A percentile compares a stretch with the other conserved stretches of the same genome.
These are phyloP conservation scores for Volucella inanis DNA, from an alignment of 2,888 invertebrate genomes.

Conservation along the genomic window DNA sequence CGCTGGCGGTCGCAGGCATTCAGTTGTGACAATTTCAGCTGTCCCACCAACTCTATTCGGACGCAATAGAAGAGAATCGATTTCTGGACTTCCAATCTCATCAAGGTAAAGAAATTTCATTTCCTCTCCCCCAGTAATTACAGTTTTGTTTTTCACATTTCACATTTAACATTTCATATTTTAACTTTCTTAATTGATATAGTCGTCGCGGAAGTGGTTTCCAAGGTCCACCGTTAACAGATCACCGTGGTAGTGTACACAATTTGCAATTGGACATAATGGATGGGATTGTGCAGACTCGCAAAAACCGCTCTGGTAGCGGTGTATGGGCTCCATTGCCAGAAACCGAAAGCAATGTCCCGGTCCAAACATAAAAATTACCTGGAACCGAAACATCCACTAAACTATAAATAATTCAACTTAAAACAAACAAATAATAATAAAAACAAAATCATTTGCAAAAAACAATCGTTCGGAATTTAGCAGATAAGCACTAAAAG, in stretches of 20 bases:
- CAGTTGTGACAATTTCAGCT: slow-evolving; percentile 93
- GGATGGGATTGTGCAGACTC: slow-evolving; percentile 92
- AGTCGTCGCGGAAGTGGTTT: slow-evolving; percentile 83
- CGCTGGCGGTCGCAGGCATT: slow-evolving; percentile 91
- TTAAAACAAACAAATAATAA: slow-evolving; percentile 7
- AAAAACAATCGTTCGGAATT: slow-evolving; percentile 74
- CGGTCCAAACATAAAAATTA: slow-evolving; percentile 80
- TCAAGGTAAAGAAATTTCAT: slow-evolving; percentile 78
- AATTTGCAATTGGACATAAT: slow-evolving; percentile 93
- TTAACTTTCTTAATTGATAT: slow-evolving; percentile 20
- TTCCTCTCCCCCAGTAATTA: slow-evolving; percentile 9
- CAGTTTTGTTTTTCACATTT: slow-evolving; percentile 23
- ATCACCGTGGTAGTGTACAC: slow-evolving; percentile 89
- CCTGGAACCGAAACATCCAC: slow-evolving; percentile 44
- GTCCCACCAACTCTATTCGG: slow-evolving; percentile 92
- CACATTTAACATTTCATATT: slow-evolving; percentile 1
- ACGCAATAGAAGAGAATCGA: slow-evolving; percentile 91
- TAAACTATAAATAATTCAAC: slow-evolving; percentile 52
- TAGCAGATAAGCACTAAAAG: slow-evolving; percentile 73
- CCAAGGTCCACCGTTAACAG: slow-evolving; percentile 89
- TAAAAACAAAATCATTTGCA: slow-evolving; percentile 58
- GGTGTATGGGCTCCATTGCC: slow-evolving; percentile 87
- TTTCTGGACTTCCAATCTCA: slow-evolving; percentile 85
- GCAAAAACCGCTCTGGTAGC: slow-evolving; percentile 86
- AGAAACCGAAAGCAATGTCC: slow-evolving; percentile 81